Base-by-base conservation (phyloP, 2,797 vertebrate genomes). In the Ptychadena robeensis region DNA sequence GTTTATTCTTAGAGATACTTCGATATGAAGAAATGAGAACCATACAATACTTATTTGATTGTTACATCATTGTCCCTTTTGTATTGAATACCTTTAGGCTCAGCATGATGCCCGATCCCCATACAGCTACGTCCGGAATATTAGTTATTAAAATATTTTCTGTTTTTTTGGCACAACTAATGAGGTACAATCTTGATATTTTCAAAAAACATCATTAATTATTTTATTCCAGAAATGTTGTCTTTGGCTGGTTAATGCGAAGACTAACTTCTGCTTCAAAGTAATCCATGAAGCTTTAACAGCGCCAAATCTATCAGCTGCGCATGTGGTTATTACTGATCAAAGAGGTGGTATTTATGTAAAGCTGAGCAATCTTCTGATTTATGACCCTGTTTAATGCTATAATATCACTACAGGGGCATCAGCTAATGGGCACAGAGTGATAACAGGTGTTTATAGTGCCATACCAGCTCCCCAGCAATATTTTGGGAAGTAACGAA, bases 191-290 rank as follows among this genome's bases (percentile, higher is more conserved):
- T 7, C 65, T 38, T 22, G 30, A 48, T 40, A 37, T 12, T 66
- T 66, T 48, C 37, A 11, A 22, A 65, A 35, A 25, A 28, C n/a
- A 32, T 73, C 70, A 73, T 67, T 48, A 80, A 73, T 31, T 65
- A 44, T 27, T 28, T 32, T 38, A 40, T 28, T 8, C 32, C 8
- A 63, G 35, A 30, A 37, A 63, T 63, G 12, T 9, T 22, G 3
- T 57, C 34, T n/a, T 35, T 37, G 22, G 32, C 53, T 74, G n/a
- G 10, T 27, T 73, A 32, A 38, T 25, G 31, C 63, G 22, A n/a
- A n/a, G n/a, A 38, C 73, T 35, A 22, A 18, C 32, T 32, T 32
- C 59, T 27, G 9, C 31, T 38, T 64, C 27, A 64, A 25, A 63
- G n/a, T 28, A 40, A 35, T 38, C 38, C 25, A 30, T 32, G 8